Base-by-base conservation (phyloP, 2,888 invertebrate genomes). In the Auanema freiburgensis region DNA sequence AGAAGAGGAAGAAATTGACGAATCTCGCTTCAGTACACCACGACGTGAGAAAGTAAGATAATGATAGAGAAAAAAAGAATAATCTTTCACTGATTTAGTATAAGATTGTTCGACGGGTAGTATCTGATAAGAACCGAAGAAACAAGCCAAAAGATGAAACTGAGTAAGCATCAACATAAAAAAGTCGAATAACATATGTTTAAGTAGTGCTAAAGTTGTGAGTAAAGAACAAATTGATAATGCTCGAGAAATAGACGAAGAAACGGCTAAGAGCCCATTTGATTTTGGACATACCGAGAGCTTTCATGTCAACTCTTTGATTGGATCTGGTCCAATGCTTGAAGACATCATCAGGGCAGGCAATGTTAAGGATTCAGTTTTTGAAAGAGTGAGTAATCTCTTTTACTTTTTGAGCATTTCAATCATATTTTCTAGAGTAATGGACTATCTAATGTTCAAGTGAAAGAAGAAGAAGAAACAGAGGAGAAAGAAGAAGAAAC, bases 231-330 rank as follows among this genome's bases (percentile, higher is more conserved):
- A 70, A 59, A 51, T 51, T 42, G 76, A 77, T 59, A 75, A 77
- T 55, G 76, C 75, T 10, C 58, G 69, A 49, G 59, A 64, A 57
- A 59, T 77, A 53, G 77, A 77, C 59, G 77, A 77, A 43, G 75
- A 76, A 25, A 74, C 74, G 11, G 49, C 58, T 12, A 21, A 62
- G 12, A 72, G 72, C 49, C 77, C 77, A 16, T 77, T 77, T 52
- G 77, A 77, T 49, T 66, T 71, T 33, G 57, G 23, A 6, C 12
- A 14, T 12, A 14, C 24, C 23, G 23, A 33, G 8, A 33, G 8
- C 33, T 5, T 33, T 8, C 3, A 33, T 33, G 33, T 33, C 33
- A 33, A 33, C 33, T 33, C 33, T 33, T 33, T 33, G 33, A 33
- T 33, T 33, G 33, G 33, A 33, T 33, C 33, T 33, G 33, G 33